These are phyloP conservation scores for Chiridota heheva DNA, from an alignment of 35 echinoderm and acorn worm genomes.

Conservation along the genomic window DNA sequence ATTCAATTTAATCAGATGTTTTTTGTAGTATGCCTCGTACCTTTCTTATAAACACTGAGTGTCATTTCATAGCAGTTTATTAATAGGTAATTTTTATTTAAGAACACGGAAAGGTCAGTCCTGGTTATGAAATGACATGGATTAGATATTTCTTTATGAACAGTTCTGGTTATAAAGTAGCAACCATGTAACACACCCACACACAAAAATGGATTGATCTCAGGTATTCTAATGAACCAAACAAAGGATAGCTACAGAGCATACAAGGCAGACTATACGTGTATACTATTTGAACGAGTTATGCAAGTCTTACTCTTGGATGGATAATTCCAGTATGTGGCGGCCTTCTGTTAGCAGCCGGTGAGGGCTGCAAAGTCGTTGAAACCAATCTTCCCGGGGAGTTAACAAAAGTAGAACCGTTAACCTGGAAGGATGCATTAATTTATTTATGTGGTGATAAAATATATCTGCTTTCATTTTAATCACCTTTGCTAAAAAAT, in stretches of 20 bases:
- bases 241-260: background rate
- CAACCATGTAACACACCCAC: background rate
- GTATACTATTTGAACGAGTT: too few relatives aligned
- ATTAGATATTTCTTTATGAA: background rate
- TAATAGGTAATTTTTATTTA: too few relatives aligned
- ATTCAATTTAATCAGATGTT: too few relatives aligned
- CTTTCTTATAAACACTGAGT: too few relatives aligned
- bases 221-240: background rate
- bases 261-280: conserved; percentile 6
- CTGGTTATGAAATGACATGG: too few relatives aligned
- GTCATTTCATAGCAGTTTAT: too few relatives aligned
- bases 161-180: background rate
- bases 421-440: conserved; percentile 16
- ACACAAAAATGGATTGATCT: background rate
- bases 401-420: conserved; percentile 18
- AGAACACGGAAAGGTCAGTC: too few relatives aligned
- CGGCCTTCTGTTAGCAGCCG: conserved; percentile 4
- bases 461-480: too few relatives aligned
- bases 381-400: conserved; percentile 26
- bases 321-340: conserved; percentile 33
- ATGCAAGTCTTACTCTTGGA: too few relatives aligned
- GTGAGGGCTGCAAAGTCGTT: conserved; percentile 12
- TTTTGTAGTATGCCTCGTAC: too few relatives aligned
- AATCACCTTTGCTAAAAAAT: background rate
- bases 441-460: too few relatives aligned